Conservation (phyloP, 2,113 vertebrate species). For the Oophaga pumilio region DNA sequence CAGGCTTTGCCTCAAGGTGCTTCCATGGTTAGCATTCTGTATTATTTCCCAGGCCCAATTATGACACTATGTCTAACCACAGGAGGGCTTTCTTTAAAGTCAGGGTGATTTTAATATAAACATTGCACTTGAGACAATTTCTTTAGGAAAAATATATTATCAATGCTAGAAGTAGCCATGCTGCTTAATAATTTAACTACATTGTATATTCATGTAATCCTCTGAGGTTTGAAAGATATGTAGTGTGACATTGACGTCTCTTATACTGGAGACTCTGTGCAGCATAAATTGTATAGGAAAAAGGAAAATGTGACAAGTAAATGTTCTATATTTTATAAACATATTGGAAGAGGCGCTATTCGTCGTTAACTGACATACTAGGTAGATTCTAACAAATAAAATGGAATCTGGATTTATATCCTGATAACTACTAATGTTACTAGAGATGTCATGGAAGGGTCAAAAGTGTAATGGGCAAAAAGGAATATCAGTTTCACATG, state of each 20-base stretch:
- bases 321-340: slow-evolving; percentile 18
- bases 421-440: background rate
- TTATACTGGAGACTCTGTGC: background rate
- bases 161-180: background rate
- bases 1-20: background rate
- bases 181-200: slow-evolving; percentile 13
- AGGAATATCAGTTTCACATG: background rate
- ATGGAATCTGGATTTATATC: slow-evolving; percentile 29
- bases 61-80: background rate
- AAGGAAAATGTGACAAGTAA: slow-evolving; percentile 15
- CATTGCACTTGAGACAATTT: slow-evolving; percentile 17
- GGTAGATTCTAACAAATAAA: background rate
- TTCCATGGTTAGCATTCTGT: background rate
- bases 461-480: slow-evolving; percentile 29
- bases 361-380: background rate
- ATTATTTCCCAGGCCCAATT: slow-evolving; percentile 6
- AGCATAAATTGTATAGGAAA: slow-evolving; percentile 18
- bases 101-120: slow-evolving; percentile 34
- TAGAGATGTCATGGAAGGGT: slow-evolving; percentile 4
- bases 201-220: slow-evolving; percentile 29
- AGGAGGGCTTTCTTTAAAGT: background rate
- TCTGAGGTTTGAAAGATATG: slow-evolving; percentile 15
- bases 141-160: slow-evolving; percentile 7
- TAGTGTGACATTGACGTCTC: slow-evolving; percentile 21
- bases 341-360: background rate